Conservation (phyloP, 2,888 invertebrate genomes). For the Aspidiotus rigidus region DNA sequence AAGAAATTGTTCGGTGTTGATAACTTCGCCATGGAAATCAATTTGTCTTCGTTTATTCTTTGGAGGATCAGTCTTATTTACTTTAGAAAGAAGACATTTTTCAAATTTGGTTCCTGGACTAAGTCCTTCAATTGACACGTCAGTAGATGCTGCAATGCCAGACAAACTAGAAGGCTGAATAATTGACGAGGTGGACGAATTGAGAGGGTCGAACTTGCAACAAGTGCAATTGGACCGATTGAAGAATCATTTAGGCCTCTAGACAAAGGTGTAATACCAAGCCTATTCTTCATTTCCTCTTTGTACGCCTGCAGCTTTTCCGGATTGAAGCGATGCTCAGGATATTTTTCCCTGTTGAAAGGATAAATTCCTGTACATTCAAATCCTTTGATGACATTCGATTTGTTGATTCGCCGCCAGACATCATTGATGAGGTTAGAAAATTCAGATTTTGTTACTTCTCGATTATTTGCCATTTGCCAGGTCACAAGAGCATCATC, state of each 20-base stretch:
- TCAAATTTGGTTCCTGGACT: background rate
- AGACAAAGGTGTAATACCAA: too few species aligned
- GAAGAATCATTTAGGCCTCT: too few species aligned
- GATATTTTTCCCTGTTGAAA: background rate
- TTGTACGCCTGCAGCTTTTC: background rate
- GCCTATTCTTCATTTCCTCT: background rate
- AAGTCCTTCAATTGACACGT: background rate
- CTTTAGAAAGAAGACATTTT: background rate
- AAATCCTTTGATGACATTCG: background rate
- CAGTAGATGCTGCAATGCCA: background rate
- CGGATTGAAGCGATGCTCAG: background rate
- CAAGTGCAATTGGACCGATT: too few species aligned
- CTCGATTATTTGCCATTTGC: background rate
- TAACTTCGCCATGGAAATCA: background rate
- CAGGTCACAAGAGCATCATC: background rate
- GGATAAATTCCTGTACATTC: background rate
- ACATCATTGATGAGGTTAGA: background rate
- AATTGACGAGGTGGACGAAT: too few species aligned
- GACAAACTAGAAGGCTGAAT: too few species aligned
- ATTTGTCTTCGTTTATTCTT: background rate
- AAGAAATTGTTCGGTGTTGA: background rate
- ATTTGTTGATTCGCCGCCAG: background rate
- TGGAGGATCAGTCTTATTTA: constrained; percentile 5
- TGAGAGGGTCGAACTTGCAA: too few species aligned
- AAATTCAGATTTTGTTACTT: constrained; percentile 7